Evolutionary conservation across 2,888 invertebrate genomes (phyloP).

Genomic region (Lysandra bellargus): DNA sequence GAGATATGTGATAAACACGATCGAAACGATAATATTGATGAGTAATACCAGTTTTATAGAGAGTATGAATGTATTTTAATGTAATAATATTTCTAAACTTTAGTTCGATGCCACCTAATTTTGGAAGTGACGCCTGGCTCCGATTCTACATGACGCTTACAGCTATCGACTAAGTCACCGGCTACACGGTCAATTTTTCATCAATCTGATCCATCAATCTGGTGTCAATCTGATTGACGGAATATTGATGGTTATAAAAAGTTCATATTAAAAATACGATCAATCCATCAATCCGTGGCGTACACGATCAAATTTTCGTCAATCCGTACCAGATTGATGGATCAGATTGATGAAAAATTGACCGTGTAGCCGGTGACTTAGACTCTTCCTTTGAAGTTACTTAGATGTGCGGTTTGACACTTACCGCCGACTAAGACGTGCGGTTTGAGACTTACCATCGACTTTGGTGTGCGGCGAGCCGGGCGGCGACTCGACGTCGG

Average conservation of each 20-base stretch:
- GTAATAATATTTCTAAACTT: no score
- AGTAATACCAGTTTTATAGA: not conserved
- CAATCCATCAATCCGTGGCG: no score
- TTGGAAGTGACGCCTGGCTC: no score
- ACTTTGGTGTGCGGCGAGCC: conserved; percentile 86
- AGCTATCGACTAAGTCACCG: not conserved
- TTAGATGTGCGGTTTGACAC: not conserved
- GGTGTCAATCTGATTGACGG: no score
- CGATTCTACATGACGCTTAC: not conserved
- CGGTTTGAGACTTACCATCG: conserved; percentile 80
- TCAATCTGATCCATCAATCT: no score
- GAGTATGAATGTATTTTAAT: not conserved
- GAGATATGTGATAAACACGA: not conserved
- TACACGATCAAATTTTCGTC: no score
- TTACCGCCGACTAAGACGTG: not conserved
- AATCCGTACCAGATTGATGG: no score
- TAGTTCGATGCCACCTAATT: not conserved
- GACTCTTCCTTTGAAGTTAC: not conserved
- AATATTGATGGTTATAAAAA: no score
- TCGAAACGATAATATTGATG: not conserved
- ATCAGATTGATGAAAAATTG: no score
- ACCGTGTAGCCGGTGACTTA: no score
- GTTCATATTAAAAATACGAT: no score
- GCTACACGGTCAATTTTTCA: no score
- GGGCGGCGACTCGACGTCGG: conserved; percentile 86